Conservation (phyloP, 2,797 vertebrate genomes). For the Hydrolagus colliei region DNA sequence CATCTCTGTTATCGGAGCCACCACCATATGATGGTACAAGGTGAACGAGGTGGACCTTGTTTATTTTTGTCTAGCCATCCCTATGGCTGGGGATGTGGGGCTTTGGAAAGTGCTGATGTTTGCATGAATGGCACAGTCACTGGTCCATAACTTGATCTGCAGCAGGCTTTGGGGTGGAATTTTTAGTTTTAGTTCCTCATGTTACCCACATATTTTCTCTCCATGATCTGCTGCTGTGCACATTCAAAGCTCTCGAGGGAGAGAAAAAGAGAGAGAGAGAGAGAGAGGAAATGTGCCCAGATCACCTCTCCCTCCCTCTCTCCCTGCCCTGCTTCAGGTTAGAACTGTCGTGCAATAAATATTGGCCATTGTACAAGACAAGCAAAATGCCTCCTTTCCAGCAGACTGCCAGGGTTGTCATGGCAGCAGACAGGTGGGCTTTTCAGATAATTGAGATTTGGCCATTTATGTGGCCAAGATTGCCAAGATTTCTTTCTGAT, state of each 20-base stretch:
- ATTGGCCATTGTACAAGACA: conserved; percentile 21
- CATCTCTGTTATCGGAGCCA: too few relatives aligned
- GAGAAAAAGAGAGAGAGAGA: not conserved
- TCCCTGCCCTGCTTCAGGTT: not conserved
- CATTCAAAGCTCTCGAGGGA: not conserved
- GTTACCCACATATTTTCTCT: not conserved
- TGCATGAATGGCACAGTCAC: too few relatives aligned
- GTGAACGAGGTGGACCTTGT: too few relatives aligned
- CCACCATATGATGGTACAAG: too few relatives aligned
- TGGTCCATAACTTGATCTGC: not conserved
- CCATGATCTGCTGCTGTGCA: not conserved
- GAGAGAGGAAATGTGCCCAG: conserved; percentile 23
- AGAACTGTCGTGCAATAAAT: not conserved
- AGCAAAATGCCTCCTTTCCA: conserved; percentile 7
- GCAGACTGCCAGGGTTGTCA: conserved; percentile 4
- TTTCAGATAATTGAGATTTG: too few relatives aligned
- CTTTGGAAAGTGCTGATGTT: not conserved
- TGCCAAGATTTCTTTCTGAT: too few relatives aligned
- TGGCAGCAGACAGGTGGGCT: conserved; percentile 16
- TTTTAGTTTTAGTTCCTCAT: not conserved
- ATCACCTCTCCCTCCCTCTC: not conserved
- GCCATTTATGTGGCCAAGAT: too few relatives aligned
- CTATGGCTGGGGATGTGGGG: too few relatives aligned
- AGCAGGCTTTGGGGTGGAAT: not conserved
- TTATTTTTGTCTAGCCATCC: too few relatives aligned